Evolutionary conservation across 2,797 vertebrate species (phyloP).

Genomic region (Pseudochirops corinnae): DNA sequence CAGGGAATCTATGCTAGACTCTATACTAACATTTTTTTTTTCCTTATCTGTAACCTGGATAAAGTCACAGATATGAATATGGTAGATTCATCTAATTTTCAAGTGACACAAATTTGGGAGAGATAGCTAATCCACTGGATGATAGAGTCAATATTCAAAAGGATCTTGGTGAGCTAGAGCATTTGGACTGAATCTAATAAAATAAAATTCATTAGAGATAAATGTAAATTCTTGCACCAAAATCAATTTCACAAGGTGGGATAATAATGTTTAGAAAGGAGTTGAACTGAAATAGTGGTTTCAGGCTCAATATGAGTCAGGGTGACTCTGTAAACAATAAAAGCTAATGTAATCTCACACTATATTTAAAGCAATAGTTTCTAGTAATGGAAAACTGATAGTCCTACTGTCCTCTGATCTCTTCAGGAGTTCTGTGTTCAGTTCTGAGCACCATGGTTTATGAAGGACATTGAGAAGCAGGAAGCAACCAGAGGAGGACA

Average conservation of each 20-base stretch:
- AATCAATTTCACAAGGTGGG: neutral
- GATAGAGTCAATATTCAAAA: neutral
- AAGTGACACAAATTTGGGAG: neutral
- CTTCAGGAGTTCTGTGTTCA: neutral
- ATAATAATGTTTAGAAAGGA: neutral
- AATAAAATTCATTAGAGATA: neutral
- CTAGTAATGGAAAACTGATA: neutral
- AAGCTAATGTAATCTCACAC: neutral
- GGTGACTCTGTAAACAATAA: neutral
- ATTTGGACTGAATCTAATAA: neutral
- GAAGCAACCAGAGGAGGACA: neutral
- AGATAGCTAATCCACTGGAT: neutral
- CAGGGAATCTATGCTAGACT: neutral
- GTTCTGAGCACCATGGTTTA: neutral
- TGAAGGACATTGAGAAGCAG: neutral
- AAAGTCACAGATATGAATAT: neutral
- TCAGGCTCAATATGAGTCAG: neutral
- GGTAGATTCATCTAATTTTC: neutral
- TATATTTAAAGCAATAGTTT: neutral
- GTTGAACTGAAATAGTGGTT: neutral
- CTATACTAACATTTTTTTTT: neutral
- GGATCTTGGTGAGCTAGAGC: neutral
- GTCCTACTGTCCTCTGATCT: neutral
- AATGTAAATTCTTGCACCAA: neutral
- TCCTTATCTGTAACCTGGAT: neutral